These are phyloP conservation scores for Heliconius himera DNA, from an alignment of 1,140 invertebrate species.

Conservation along the genomic window DNA sequence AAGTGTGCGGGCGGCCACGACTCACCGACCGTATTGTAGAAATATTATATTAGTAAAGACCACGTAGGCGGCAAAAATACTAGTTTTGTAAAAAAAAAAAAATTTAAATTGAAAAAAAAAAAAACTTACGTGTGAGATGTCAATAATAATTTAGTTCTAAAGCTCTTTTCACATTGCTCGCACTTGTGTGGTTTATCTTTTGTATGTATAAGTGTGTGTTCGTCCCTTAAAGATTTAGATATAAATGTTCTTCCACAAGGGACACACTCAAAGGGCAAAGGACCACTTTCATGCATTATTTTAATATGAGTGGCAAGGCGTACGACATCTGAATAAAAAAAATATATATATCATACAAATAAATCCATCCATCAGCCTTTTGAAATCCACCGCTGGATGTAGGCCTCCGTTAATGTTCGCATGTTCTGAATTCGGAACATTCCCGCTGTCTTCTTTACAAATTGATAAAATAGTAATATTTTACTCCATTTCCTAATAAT, in stretches of 20 bases:
- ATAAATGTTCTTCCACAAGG: constrained; percentile 61
- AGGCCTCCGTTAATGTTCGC: no score
- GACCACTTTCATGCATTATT: constrained; percentile 50
- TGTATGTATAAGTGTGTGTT: constrained; percentile 56
- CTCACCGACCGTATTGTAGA: no score
- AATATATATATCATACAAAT: neutral
- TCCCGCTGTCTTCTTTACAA: no score
- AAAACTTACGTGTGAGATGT: constrained; percentile 53
- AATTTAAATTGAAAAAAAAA: no score
- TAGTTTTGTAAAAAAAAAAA: no score
- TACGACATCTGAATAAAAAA: constrained; percentile 46
- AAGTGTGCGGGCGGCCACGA: no score
- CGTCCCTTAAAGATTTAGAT: constrained; percentile 46
- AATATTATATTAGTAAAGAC: no score
- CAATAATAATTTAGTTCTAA: constrained; percentile 46
- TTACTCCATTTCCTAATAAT: no score
- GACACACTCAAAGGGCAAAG: constrained; percentile 56
- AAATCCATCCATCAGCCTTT: neutral
- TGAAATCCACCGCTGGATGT: neutral
- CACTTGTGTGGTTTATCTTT: constrained; percentile 55
- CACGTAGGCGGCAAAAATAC: no score
- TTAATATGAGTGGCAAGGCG: constrained; percentile 45
- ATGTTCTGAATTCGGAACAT: no score
- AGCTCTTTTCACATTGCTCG: constrained; percentile 53
- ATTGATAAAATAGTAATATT: no score